Base-by-base conservation (phyloP, 2,113 vertebrate genomes). In the Sebastes fasciatus region DNA sequence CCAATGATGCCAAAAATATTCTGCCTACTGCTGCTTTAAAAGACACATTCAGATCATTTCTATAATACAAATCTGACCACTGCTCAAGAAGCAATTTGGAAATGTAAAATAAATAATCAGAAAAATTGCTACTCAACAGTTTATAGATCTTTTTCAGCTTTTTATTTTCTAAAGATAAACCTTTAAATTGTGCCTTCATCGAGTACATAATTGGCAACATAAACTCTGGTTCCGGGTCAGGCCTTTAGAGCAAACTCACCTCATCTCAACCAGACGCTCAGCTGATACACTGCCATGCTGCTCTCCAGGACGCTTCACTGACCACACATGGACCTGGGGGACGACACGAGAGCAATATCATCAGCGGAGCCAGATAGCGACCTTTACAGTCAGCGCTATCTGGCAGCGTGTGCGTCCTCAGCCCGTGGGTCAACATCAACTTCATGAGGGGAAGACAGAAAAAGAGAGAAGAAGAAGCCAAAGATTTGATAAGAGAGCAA, bases 251-350 rank as follows among this genome's bases (percentile, higher is more conserved):
- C 13, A 61, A 75, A 65, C 57, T 91, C 85, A 94, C 94, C 94
- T 95, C 93, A 93, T 90, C 88, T 83, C 90, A 90, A 79, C 90
- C 85, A 90, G 89, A 80, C 42, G 76, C 76, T 88, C 82, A 86
- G 55, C 82, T 90, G 89, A 92, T 66, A 77, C 77, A 49, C 69
- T 76, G 79, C 72, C 89, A 93, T 93, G 86, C 71, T 78, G 82
- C 62, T 91, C 81, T 86, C 54, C 45, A 61, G 86, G 87, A 92
- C 82, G 76, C 85, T 79, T 94, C 88, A 90, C 80, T 89, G 71
- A 79, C 83, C 87, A 79, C 74, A 83, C 88, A 84, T 8, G 88
- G 83, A 91, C 89, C 95, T 95, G 91, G 19, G 57, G 71, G 79
- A 83, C 67, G 88, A 61, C 13, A 54, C 77, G 17, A 82, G 52